Percentiles rank a stretch among this genome's conserved stretches.
Evolutionary conservation across 2,797 vertebrate genomes (phyloP).

Genomic region (Distichodus sexfasciatus): DNA sequence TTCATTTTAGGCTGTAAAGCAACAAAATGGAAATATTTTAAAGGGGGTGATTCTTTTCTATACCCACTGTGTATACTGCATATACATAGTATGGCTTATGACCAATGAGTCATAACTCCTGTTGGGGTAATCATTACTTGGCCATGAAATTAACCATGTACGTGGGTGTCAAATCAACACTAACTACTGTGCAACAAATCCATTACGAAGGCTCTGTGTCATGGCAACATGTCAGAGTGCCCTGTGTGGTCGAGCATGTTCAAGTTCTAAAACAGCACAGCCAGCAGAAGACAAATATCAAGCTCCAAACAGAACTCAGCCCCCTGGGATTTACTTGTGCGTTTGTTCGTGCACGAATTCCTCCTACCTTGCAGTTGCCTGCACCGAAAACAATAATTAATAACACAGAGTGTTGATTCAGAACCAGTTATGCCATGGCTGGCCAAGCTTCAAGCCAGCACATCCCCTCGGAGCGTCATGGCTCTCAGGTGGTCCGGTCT

Average conservation of each 20-base stretch:
- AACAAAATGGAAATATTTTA: too few species aligned
- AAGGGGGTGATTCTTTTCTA: too few species aligned
- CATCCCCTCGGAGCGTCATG: slow-evolving; percentile 13
- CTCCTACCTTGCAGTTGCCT: slow-evolving; percentile 32
- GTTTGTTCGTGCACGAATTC: slow-evolving; percentile 27
- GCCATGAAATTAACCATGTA: too few species aligned
- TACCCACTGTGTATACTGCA: too few species aligned
- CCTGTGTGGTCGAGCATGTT: slow-evolving; percentile 4
- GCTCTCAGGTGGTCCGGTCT: slow-evolving; percentile 13
- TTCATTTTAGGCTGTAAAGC: too few species aligned
- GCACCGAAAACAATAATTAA: slow-evolving; percentile 48
- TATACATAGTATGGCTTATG: too few species aligned
- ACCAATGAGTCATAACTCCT: too few species aligned
- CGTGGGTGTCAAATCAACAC: too few species aligned
- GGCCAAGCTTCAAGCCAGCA: slow-evolving; percentile 27
- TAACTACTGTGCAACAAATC: too few species aligned
- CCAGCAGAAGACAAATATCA: neutral
- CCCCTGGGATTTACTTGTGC: slow-evolving; percentile 21
- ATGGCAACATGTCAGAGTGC: too few species aligned
- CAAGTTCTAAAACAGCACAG: neutral
- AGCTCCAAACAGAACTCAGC: slow-evolving; percentile 26
- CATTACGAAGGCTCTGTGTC: too few species aligned
- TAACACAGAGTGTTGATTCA: slow-evolving; percentile 32
- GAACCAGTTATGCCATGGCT: slow-evolving; percentile 20
- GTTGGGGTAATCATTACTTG: too few species aligned